These are phyloP conservation scores for Cataglyphis hispanica DNA, from an alignment of 1,140 invertebrate genomes.

Conservation along the genomic window DNA sequence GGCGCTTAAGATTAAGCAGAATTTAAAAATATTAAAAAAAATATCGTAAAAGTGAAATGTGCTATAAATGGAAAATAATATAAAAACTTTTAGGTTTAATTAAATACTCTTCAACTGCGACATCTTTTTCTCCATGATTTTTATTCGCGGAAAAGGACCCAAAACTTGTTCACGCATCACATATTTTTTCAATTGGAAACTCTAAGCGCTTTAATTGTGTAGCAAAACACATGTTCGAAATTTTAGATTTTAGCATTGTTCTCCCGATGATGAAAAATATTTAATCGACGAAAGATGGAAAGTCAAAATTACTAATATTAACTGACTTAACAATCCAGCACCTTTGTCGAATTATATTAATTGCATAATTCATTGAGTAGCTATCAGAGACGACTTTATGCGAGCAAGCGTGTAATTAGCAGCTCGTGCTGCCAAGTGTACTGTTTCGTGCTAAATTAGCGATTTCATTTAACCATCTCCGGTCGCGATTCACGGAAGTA, in stretches of 20 bases:
- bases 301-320: conserved; percentile 37
- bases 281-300: conserved; percentile 32
- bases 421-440: neutral
- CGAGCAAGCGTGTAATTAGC: conserved; percentile 9
- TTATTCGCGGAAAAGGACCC: neutral
- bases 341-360: neutral
- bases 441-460: conserved; percentile 26
- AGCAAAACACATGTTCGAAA: neutral
- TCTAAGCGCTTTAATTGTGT: neutral
- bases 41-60: neutral
- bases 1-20: neutral
- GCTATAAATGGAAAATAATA: neutral
- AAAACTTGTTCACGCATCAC: neutral
- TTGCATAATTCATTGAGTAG: neutral
- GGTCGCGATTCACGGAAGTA: neutral
- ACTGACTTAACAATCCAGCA: neutral
- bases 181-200: neutral
- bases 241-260: neutral
- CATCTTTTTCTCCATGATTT: neutral
- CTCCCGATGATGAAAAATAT: neutral
- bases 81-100: neutral
- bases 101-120: neutral
- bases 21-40: neutral
- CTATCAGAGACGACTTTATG: neutral
- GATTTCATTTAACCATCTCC: conserved; percentile 32